Percentiles rank a stretch among this genome's conserved stretches.
phyloP scores from a whole-genome alignment of 2,113 vertebrate genomes.

The Ochotona curzoniae region DNA sequence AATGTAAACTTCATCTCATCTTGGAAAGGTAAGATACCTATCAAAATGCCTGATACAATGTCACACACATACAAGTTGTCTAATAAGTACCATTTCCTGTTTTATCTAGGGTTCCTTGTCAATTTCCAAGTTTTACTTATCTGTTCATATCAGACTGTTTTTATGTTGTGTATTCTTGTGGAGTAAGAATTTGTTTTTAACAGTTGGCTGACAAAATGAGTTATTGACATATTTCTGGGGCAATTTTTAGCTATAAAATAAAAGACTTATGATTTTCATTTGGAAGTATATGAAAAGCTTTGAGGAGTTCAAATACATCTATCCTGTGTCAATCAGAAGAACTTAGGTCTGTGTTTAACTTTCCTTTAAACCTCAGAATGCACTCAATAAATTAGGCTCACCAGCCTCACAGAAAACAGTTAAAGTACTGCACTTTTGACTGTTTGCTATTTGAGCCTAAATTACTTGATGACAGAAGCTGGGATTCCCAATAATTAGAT shows the following conservation, averaged over 20 bases:
- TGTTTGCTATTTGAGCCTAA: background rate
- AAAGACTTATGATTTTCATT: background rate
- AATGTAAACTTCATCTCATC: background rate
- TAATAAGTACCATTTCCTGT: background rate
- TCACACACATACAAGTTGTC: background rate
- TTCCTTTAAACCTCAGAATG: background rate
- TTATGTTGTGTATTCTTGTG: background rate
- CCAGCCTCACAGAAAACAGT: background rate
- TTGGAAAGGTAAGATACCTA: too few relatives aligned
- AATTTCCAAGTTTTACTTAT: constrained; percentile 31
- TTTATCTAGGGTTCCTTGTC: background rate
- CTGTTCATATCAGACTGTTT: background rate
- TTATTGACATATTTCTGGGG: background rate
- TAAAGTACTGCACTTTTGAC: too few relatives aligned
- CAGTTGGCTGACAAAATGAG: background rate
- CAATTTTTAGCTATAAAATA: constrained; percentile 22
- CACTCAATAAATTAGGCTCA: background rate
- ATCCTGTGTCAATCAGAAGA: background rate
- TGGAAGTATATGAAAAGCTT: background rate
- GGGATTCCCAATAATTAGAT: background rate
- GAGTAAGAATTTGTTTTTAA: background rate
- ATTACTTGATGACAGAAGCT: background rate
- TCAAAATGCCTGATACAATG: background rate
- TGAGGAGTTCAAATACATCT: background rate
- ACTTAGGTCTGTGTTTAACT: background rate